Evolutionary conservation across 2,113 vertebrate species (phyloP).

Genomic region (Cariama cristata): DNA sequence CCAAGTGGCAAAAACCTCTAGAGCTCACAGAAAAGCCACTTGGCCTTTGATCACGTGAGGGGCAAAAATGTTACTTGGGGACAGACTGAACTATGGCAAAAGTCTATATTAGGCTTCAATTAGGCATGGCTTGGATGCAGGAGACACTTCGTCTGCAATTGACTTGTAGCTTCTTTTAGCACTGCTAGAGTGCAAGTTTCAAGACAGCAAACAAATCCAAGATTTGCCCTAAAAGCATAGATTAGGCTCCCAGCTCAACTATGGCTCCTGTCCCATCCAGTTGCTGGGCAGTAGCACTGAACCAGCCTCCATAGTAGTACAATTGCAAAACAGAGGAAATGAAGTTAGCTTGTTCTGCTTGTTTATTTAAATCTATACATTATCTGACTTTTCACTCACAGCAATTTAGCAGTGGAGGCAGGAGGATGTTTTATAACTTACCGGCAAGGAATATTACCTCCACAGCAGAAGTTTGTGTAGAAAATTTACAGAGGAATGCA

Average conservation of each 20-base stretch:
- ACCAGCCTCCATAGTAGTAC: accelerated
- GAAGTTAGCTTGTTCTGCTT: background rate
- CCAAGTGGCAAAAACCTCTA: background rate
- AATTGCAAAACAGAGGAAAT: background rate
- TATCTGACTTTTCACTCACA: background rate
- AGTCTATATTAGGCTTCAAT: background rate
- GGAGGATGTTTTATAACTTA: background rate
- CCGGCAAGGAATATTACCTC: background rate
- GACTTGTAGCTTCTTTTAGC: background rate
- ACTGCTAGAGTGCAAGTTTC: background rate
- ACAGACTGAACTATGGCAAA: background rate
- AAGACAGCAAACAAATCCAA: background rate
- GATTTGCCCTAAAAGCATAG: accelerated
- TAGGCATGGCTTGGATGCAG: background rate
- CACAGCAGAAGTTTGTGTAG: background rate
- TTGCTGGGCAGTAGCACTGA: background rate
- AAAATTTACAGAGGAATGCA: background rate
- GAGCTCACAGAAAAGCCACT: background rate
- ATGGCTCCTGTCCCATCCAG: accelerated
- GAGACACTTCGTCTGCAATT: background rate
- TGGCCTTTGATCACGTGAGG: background rate
- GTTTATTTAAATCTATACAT: background rate
- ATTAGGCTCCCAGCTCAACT: background rate
- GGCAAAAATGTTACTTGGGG: background rate
- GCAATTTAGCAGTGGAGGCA: background rate